phyloP scores from a whole-genome alignment of 2,113 vertebrate species.

The Paramormyrops kingsleyae region DNA sequence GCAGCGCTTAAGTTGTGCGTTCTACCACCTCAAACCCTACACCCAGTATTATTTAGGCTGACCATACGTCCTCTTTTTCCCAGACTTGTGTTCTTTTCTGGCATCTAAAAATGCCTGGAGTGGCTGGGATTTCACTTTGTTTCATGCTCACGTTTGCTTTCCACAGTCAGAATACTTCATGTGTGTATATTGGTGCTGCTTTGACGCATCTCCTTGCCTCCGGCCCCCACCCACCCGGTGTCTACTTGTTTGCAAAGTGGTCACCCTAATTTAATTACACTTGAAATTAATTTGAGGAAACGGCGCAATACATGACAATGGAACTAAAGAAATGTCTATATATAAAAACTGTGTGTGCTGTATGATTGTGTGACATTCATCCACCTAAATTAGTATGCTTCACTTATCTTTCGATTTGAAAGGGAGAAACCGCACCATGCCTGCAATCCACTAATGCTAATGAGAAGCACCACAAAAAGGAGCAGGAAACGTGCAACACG shows the following conservation, averaged over 20 bases:
- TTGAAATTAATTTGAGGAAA: not conserved
- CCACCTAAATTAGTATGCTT: too few species aligned
- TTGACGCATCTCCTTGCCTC: too few species aligned
- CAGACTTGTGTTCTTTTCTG: not conserved
- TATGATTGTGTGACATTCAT: too few species aligned
- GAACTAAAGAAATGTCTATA: too few species aligned
- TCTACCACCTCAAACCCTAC: not conserved
- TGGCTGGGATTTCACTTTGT: not conserved
- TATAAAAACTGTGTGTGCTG: too few species aligned
- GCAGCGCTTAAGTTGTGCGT: not conserved
- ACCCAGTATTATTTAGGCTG: not conserved
- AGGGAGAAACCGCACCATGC: not conserved
- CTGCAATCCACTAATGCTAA: not conserved
- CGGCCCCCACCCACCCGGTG: fast-evolving
- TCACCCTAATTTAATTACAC: not conserved
- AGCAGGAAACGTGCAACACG: not conserved
- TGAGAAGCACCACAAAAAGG: not conserved
- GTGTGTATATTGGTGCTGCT: too few species aligned
- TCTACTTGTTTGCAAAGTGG: not conserved
- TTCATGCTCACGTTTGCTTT: not conserved
- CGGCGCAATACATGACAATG: not conserved
- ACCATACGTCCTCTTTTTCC: not conserved
- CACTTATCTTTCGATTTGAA: not conserved
- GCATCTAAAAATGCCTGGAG: not conserved
- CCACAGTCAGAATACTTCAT: not conserved